These are phyloP conservation scores for Cephus spinipes DNA, from an alignment of 2,888 invertebrate species.

Conservation along the genomic window DNA sequence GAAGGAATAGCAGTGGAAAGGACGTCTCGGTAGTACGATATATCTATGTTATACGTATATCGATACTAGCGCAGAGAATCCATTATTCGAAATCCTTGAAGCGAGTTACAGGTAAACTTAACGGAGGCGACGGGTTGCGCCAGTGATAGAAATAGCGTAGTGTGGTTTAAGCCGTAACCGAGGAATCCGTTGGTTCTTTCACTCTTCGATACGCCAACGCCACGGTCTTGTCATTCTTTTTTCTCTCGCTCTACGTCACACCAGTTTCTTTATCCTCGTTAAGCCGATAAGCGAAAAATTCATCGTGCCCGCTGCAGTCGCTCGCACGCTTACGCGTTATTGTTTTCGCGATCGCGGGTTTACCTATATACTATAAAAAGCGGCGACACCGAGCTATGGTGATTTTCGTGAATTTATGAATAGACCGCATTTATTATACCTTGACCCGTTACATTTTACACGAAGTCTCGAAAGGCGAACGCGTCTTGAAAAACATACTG, in stretches of 20 bases:
- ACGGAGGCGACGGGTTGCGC: not conserved
- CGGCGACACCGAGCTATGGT: constrained; percentile 18
- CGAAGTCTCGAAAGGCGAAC: not conserved
- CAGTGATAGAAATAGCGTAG: not conserved
- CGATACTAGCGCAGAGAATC: not conserved
- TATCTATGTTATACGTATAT: too few relatives aligned
- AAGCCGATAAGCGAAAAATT: not conserved
- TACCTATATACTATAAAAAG: not conserved
- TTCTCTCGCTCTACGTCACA: not conserved
- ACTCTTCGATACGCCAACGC: not conserved
- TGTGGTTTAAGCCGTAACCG: not conserved
- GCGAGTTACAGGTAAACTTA: not conserved
- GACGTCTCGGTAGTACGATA: not conserved
- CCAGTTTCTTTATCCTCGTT: not conserved
- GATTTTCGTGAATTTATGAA: constrained; percentile 26
- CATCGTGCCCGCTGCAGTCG: not conserved
- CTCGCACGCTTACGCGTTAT: not conserved
- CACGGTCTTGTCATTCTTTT: not conserved
- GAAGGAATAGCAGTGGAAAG: not conserved
- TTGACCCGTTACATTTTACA: constrained; percentile 23
- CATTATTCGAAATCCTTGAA: not conserved
- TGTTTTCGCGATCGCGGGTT: not conserved
- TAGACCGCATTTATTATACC: constrained; percentile 23
- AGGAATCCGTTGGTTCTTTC: not conserved
- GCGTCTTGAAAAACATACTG: not conserved